Conservation (phyloP, 2,888 invertebrate species). For the Deilephila elpenor region DNA sequence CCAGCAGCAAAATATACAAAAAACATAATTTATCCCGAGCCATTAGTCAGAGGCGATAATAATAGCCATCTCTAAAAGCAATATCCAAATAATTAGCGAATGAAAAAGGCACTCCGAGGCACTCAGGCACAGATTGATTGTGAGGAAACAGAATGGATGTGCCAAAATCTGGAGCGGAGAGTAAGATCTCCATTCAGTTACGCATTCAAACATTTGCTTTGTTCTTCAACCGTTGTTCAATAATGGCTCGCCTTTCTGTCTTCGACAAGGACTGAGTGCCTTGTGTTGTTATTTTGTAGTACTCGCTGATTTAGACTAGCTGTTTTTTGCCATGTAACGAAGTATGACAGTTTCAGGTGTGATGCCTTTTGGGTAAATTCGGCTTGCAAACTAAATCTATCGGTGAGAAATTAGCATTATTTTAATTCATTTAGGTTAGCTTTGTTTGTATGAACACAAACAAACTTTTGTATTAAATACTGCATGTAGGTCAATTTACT, state of each 20-base stretch:
- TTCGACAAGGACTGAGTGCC: constrained; percentile 3
- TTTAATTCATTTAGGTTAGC: too few species aligned
- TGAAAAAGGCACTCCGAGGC: constrained; percentile 6
- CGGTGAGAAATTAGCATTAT: too few species aligned
- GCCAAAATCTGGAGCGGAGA: constrained; percentile 16
- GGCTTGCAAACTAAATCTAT: too few species aligned
- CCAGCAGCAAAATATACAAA: too few species aligned
- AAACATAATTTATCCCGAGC: too few species aligned
- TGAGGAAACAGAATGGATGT: constrained; percentile 5
- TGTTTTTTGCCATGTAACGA: not conserved
- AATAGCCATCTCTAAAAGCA: not conserved
- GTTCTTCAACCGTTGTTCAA: constrained; percentile 15
- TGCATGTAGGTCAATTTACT: too few species aligned
- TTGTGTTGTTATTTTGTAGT: not conserved
- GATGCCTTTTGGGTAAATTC: too few species aligned
- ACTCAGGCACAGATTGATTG: constrained; percentile 13
- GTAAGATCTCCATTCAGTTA: constrained; percentile 14
- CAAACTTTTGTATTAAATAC: too few species aligned
- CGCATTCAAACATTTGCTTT: constrained; percentile 24
- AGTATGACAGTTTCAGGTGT: not conserved
- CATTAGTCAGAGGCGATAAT: not conserved
- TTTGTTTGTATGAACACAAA: too few species aligned
- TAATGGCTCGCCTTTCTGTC: constrained; percentile 6
- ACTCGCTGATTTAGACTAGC: not conserved
- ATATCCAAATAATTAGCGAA: not conserved